These are phyloP conservation scores for Calephelis perditalis DNA, from an alignment of 2,888 invertebrate species.

Conservation along the genomic window DNA sequence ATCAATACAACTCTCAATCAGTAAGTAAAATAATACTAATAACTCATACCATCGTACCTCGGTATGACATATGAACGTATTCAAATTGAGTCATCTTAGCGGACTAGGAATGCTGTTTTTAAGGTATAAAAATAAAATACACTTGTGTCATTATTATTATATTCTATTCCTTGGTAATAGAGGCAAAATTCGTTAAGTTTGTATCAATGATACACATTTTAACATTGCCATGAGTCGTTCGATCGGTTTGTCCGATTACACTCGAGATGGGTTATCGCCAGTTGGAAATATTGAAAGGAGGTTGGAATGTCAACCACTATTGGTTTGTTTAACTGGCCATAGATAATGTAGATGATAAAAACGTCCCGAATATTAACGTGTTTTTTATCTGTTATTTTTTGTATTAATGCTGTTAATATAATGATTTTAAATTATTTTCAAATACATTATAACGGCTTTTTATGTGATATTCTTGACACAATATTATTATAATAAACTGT, in stretches of 20 bases:
- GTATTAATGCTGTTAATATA: conserved; percentile 1
- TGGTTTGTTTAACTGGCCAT: conserved; percentile 36
- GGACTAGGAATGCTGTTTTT: conserved; percentile 52
- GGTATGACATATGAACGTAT: conserved; percentile 51
- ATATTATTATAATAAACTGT: not conserved
- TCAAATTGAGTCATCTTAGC: conserved; percentile 65
- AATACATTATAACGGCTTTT: not conserved
- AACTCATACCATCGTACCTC: conserved; percentile 31
- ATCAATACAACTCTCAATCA: conserved; percentile 10
- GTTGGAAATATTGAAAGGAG: conserved; percentile 51
- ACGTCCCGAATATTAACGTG: conserved; percentile 18
- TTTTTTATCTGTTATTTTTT: conserved; percentile 13
- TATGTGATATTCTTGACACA: not conserved
- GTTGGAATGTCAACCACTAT: conserved; percentile 47
- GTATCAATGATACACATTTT: conserved; percentile 17
- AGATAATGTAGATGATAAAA: conserved; percentile 30
- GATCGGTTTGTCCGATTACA: conserved; percentile 52
- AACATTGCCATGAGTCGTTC: conserved; percentile 30
- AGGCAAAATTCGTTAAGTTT: conserved; percentile 29
- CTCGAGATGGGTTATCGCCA: conserved; percentile 55
- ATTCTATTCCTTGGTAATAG: conserved; percentile 30
- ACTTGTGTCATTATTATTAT: conserved; percentile 17
- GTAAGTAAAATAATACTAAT: conserved; percentile 18
- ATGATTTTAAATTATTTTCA: not conserved
- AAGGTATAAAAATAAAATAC: conserved; percentile 20